Evolutionary conservation across 2,888 invertebrate genomes (phyloP), one percentile per base, ranked within the genome.

Genomic region (Carabus problematicus): DNA sequence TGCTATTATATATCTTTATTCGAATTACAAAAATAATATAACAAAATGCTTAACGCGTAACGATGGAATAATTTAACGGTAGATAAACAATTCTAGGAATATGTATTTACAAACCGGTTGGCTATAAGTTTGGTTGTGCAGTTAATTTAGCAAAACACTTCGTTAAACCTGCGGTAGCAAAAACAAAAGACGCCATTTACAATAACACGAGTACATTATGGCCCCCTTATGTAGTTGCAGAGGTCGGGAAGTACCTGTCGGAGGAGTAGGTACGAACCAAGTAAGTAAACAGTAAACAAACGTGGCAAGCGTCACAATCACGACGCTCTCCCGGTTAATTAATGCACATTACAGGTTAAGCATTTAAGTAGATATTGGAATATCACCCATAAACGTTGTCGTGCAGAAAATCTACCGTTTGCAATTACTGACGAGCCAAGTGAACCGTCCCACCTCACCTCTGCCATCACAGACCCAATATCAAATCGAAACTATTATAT

Each of bases 101-200:
- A 29, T 6, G 6, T 29, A 29, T 29, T 29, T 29, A n/a, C 6
- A 29, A 29, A 29, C 29, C 6, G 29, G 6, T n/a, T 29, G 29
- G 29, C 29, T 3, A 29, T 6, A 29, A 29, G 29, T 29, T 6
- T 39, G 12, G 16, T 47, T 19, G 61, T 60, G 61, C 45, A 61
- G 47, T 61, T 61, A 61, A 61, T 61, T 61, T 47, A 47, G 61
- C 61, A 49, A 61, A 61, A 61, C 61, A 61, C 61, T 61, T 61
- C 12, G 39, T 14, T 61, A 61, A 61, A 49, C 61, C 49, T 14
- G 8, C 47, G 29, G 29, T 29, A 47, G 47, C 47, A 61, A 61
- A 49, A 47, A 61, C 61, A 61, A 61, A 61, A 61, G 61, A 61
- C 61, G 49, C 8, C 39, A 61, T 49, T 61, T 61, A 61, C 61